Conservation (phyloP, 2,113 vertebrate genomes). For the Aspidoscelis tigris region DNA sequence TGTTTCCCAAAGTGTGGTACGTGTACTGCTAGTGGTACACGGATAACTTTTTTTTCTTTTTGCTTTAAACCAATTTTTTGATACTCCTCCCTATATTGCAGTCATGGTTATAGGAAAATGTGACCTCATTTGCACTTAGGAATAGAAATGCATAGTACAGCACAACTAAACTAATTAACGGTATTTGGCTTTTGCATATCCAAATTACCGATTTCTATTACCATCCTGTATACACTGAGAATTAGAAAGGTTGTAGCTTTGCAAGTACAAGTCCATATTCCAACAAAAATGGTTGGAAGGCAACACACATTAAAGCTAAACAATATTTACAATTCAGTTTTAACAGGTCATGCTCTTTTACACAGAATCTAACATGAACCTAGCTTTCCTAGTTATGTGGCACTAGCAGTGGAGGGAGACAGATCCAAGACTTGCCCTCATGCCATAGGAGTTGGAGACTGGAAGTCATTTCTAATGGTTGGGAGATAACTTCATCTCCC, state of each 20-base stretch:
- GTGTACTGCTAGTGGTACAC: too few species aligned
- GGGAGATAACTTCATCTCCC: background rate
- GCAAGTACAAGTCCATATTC: conserved; percentile 25
- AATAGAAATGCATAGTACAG: background rate
- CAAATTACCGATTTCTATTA: conserved; percentile 26
- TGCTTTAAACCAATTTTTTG: too few species aligned
- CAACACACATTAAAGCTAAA: background rate
- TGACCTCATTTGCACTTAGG: background rate
- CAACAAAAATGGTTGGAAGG: background rate
- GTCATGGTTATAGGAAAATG: too few species aligned
- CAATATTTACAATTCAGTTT: background rate
- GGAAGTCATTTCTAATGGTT: background rate
- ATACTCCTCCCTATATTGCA: background rate
- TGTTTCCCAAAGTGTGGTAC: too few species aligned
- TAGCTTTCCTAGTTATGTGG: background rate
- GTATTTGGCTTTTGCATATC: conserved; percentile 7
- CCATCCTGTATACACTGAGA: background rate
- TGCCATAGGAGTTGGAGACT: background rate
- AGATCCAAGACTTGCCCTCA: background rate
- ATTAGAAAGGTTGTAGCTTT: background rate
- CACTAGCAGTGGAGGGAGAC: background rate
- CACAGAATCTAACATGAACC: background rate
- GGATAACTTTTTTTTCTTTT: too few species aligned
- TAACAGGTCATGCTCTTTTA: background rate
- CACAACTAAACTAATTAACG: background rate